A percentile compares a stretch with the other conserved stretches of the same genome.
Evolutionary conservation across 2,113 vertebrate species (phyloP).

Genomic region (Pteronura brasiliensis): DNA sequence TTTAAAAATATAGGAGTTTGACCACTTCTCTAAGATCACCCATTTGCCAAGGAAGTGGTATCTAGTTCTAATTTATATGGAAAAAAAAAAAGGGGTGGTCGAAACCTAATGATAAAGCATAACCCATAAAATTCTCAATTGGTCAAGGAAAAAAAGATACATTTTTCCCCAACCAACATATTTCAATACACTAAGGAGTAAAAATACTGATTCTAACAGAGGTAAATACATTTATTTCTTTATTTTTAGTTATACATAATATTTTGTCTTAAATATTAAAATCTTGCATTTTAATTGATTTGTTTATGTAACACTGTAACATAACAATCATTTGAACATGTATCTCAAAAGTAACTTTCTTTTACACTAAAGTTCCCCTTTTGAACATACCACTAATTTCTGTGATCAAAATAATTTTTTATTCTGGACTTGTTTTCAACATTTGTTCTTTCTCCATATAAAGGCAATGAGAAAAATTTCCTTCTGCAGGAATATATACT

Average conservation of each 20-base stretch:
- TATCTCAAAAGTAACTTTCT: not conserved
- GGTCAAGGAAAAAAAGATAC: not conserved
- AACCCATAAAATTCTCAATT: not conserved
- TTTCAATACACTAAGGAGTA: not conserved
- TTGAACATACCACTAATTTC: not conserved
- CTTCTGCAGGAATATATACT: fast-evolving
- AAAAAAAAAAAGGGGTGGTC: not conserved
- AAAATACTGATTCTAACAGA: not conserved
- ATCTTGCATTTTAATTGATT: not conserved
- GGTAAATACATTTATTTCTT: not conserved
- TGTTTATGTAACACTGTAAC: not conserved
- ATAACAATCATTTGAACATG: not conserved
- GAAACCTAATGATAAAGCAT: not conserved
- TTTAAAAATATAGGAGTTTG: not conserved
- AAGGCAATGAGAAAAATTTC: not conserved
- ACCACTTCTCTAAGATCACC: not conserved
- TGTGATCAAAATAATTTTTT: not conserved
- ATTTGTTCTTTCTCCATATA: not conserved
- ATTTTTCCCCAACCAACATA: not conserved
- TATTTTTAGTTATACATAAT: not conserved
- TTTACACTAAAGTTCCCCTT: not conserved
- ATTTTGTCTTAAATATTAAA: not conserved
- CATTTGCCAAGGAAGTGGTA: not conserved
- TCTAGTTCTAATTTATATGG: not conserved
- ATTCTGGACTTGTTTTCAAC: not conserved